These are phyloP conservation scores for Epizoanthus illoricatus DNA, from an alignment of 92 coral and sea anemone genomes.

Conservation along the genomic window DNA sequence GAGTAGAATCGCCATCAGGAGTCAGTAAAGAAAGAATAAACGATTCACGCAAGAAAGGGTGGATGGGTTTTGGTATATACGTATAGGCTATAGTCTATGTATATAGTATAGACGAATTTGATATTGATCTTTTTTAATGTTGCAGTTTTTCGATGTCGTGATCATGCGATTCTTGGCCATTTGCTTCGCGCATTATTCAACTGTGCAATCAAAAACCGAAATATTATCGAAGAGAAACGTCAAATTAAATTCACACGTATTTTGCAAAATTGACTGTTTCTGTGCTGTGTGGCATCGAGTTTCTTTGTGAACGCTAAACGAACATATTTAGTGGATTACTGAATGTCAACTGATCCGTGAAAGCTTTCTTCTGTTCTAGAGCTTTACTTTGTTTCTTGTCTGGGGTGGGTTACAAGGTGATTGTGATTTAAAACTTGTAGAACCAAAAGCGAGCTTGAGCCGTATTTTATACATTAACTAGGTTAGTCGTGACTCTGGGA, in stretches of 20 bases:
- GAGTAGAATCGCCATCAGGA: neutral
- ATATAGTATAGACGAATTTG: neutral
- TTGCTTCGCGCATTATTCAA: neutral
- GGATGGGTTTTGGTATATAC: too few relatives aligned
- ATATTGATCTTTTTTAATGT: neutral
- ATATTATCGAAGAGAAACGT: neutral
- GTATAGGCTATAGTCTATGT: neutral
- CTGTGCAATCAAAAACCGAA: neutral
- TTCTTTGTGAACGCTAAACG: neutral
- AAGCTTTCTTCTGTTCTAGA: neutral
- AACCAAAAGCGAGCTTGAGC: neutral
- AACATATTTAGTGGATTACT: neutral
- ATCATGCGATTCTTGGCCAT: neutral
- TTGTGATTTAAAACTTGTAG: neutral
- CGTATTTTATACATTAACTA: neutral
- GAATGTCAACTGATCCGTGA: slow-evolving; percentile 31
- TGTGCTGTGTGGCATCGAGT: neutral
- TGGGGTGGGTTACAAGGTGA: neutral
- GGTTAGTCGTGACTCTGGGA: slow-evolving; percentile 6
- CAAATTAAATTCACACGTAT: neutral
- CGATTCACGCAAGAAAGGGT: neutral
- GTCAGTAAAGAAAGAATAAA: neutral
- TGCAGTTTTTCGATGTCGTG: slow-evolving; percentile 1
- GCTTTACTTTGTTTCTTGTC: slow-evolving; percentile 1
- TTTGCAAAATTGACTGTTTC: neutral